Percentiles rank a stretch among this genome's conserved stretches.
These are phyloP conservation scores for Phasia obesa DNA, from an alignment of 2,888 invertebrate species.

Conservation along the genomic window DNA sequence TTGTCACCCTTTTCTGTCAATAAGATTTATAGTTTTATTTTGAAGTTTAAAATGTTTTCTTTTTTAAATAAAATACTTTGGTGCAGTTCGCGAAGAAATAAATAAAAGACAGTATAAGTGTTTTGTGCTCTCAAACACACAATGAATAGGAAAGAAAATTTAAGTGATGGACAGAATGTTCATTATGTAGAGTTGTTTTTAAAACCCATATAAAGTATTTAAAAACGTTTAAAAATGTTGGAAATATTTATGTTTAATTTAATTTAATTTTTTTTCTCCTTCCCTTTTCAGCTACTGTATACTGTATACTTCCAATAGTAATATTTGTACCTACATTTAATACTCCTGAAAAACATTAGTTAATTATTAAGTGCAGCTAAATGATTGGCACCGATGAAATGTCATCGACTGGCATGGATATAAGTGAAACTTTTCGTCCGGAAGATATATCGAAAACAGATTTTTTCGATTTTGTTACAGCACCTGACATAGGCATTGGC, in stretches of 20 bases:
- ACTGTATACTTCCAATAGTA: no score
- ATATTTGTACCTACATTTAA: constrained; percentile 12
- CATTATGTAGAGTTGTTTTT: constrained; percentile 42
- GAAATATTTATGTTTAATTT: background rate
- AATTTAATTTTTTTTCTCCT: background rate
- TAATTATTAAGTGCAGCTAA: constrained; percentile 63
- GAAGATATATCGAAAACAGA: constrained; percentile 93
- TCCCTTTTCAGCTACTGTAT: constrained; percentile 18
- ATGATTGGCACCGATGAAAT: constrained; percentile 83
- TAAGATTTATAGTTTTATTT: constrained; percentile 76
- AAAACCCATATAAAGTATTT: constrained; percentile 1
- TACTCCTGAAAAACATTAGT: background rate
- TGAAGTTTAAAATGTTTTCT: constrained; percentile 36
- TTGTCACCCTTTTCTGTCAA: constrained; percentile 81
- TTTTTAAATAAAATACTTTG: constrained; percentile 41
- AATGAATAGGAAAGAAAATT: constrained; percentile 3
- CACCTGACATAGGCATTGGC: constrained; percentile 86
- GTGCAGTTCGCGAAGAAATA: constrained; percentile 40
- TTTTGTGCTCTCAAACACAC: constrained; percentile 37
- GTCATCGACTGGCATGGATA: constrained; percentile 87
- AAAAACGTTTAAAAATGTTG: background rate
- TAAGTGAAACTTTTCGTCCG: constrained; percentile 90
- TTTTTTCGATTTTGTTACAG: constrained; percentile 94
- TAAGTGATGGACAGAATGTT: constrained; percentile 44
- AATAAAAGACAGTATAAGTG: constrained; percentile 53